Percentiles rank a stretch among this genome's conserved stretches.
Conservation (phyloP, 2,113 vertebrate genomes). For the Corydoras maculifer region DNA sequence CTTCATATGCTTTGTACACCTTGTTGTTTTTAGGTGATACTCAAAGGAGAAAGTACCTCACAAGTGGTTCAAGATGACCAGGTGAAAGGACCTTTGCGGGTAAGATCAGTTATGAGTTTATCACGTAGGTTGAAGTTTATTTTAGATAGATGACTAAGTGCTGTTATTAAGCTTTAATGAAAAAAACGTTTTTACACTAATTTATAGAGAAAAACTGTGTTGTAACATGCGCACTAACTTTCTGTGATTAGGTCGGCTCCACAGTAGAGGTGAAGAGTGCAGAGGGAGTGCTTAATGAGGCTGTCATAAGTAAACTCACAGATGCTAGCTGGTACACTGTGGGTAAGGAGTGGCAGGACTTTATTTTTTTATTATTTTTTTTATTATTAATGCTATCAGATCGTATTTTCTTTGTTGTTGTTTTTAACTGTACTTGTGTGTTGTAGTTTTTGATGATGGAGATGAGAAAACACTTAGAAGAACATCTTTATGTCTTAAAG, state of each 20-base stretch:
- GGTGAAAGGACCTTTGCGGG: constrained; percentile 92
- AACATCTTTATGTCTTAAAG: constrained; percentile 93
- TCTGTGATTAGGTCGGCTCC: constrained; percentile 79
- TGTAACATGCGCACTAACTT: constrained; percentile 1
- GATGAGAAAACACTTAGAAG: constrained; percentile 94
- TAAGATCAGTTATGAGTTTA: constrained; percentile 48
- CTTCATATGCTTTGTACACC: not conserved
- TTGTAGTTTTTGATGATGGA: constrained; percentile 92
- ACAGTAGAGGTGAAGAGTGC: constrained; percentile 90
- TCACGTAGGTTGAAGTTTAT: no score
- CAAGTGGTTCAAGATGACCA: constrained; percentile 98
- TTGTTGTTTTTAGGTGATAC: constrained; percentile 73
- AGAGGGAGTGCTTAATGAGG: constrained; percentile 85
- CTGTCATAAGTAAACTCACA: constrained; percentile 89
- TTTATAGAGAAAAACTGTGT: no score
- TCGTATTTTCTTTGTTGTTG: no score
- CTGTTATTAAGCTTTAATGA: no score
- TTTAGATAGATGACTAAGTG: no score
- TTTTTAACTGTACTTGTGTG: no score
- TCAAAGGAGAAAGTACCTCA: constrained; percentile 88
- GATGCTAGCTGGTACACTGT: constrained; percentile 99
- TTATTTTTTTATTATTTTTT: no score
- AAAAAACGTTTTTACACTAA: no score
- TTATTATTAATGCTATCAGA: not conserved
- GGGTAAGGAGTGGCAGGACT: constrained; percentile 69